Evolutionary conservation across 2,797 vertebrate genomes (phyloP), one percentile per base, ranked within the genome.

Genomic region (Numenius phaeopus): DNA sequence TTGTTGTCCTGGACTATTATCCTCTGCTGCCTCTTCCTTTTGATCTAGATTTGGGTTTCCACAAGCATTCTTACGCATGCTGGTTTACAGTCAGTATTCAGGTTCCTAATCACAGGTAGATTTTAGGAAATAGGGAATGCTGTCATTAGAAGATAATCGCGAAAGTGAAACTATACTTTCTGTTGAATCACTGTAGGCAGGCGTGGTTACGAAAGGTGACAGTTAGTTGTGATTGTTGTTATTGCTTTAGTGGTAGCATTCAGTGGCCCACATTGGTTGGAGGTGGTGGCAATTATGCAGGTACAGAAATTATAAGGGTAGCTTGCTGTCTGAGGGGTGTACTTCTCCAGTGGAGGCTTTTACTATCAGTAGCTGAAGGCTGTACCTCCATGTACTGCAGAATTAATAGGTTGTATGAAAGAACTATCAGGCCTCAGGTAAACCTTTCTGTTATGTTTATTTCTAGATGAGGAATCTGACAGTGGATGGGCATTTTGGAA

Each of bases 401-500:
- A 69, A 46, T 64, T 61, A 84, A 73, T 32, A 54, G n/a, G 8
- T n/a, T 65, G 22, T 46, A 8, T 39, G 29, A 69, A 81, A 34
- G 37, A 91, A 20, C 10, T 55, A 29, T 54, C 29, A 42, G 57
- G 32, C 23, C 21, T 66, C 26, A 44, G 40, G 9, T 78, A 64
- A 83, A 15, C 44, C 37, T 69, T 87, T 67, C 37, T 89, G n/a
- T 82, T 91, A 32, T 72, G 14, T 87, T 98, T 85, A 16, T 76
- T 95, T 91, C 83, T 94, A 99, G 99, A 98, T 98, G n/a, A 99
- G 99, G 92, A 99, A 99, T 58, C 98, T 99, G 97, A 99, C 99
- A 0, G 98, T 99, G 80, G 99, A 99, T 59, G 99, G 99, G 50
- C 98, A 97, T 79, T 99, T 99, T 42, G 98, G 99, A 5, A 40